Evolutionary conservation across 1,140 invertebrate genomes (phyloP).

Genomic region (Rhagoletis zephyria): DNA sequence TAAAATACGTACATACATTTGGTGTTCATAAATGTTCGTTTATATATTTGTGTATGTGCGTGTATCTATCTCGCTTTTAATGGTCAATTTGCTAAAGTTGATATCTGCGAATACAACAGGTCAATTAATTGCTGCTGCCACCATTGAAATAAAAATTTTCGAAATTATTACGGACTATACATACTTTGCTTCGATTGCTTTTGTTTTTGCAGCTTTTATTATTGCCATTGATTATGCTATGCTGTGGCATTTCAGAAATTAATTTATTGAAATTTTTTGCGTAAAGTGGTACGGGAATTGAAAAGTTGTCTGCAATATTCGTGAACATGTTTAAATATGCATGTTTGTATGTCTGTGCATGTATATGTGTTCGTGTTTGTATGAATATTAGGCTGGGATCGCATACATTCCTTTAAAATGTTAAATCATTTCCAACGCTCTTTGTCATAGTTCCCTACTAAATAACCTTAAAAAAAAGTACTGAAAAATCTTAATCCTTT

Average conservation of each 20-base stretch:
- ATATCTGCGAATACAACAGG: not conserved
- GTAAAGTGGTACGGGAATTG: not conserved
- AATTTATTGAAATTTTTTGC: slow-evolving; percentile 9
- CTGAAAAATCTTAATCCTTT: too few relatives aligned
- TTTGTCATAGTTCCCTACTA: too few relatives aligned
- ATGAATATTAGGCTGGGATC: not conserved
- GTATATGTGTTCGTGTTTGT: not conserved
- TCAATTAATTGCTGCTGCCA: slow-evolving; percentile 20
- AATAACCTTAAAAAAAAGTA: too few relatives aligned
- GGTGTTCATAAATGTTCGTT: too few relatives aligned
- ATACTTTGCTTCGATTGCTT: not conserved
- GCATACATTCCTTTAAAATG: too few relatives aligned
- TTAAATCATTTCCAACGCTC: too few relatives aligned
- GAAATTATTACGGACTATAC: not conserved
- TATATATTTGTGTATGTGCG: not conserved
- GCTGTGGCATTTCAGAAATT: not conserved
- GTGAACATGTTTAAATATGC: not conserved
- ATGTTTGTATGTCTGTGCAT: too few relatives aligned
- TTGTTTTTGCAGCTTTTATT: not conserved
- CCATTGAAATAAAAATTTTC: not conserved
- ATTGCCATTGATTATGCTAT: not conserved
- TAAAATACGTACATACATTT: too few relatives aligned
- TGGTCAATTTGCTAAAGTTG: slow-evolving; percentile 13
- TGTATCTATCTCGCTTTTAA: not conserved
- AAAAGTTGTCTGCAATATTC: not conserved